These are phyloP conservation scores for Brachystomella parvula DNA, from an alignment of 1,140 invertebrate genomes.

Conservation along the genomic window DNA sequence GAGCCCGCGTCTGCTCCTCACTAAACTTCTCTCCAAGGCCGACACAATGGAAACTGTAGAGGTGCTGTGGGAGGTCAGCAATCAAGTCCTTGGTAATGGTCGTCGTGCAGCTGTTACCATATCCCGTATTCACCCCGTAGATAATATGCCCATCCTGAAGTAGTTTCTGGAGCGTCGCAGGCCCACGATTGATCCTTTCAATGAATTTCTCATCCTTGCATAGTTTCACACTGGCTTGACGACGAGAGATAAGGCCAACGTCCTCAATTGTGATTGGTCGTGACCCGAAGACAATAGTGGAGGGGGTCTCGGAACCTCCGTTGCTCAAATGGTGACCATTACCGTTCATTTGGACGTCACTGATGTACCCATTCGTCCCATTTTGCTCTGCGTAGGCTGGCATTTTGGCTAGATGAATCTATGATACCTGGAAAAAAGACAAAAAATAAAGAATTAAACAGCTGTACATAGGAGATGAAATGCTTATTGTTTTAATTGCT, in stretches of 20 bases:
- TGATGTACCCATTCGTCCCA: neutral
- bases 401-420: too few species aligned
- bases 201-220: neutral
- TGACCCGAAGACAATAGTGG: neutral
- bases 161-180: neutral
- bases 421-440: too few species aligned
- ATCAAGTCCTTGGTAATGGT: neutral
- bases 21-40: slow-evolving; percentile 1
- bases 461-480: too few species aligned
- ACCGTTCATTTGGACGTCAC: too few species aligned
- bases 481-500: too few species aligned
- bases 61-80: neutral
- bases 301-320: neutral
- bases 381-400: neutral
- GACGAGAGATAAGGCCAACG: neutral
- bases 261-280: slow-evolving; percentile 12
- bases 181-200: neutral
- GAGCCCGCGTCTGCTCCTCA: neutral
- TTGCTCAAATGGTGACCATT: neutral
- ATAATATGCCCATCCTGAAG: slow-evolving; percentile 9
- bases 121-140: slow-evolving; percentile 12
- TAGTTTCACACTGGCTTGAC: neutral
- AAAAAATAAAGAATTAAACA: too few species aligned
- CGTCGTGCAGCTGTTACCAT: neutral
- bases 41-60: neutral